phyloP scores from a whole-genome alignment of 2,797 vertebrate species.

The Pipistrellus pipistrellus region DNA sequence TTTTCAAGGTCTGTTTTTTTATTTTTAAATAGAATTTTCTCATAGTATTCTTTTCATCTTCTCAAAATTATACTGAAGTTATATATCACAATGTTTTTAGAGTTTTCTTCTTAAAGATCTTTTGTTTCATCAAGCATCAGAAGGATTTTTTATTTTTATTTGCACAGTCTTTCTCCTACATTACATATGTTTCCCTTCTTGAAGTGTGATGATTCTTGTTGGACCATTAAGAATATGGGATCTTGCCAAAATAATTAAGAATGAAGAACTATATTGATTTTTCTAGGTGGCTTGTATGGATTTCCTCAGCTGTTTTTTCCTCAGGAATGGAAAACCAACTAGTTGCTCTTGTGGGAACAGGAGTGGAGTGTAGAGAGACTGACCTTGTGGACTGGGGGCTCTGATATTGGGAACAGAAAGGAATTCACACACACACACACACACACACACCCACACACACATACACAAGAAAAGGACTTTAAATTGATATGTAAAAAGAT shows the following conservation, averaged over 20 bases:
- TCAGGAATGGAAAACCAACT: not conserved
- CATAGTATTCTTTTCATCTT: not conserved
- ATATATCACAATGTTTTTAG: not conserved
- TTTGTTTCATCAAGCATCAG: not conserved
- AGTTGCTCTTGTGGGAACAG: not conserved
- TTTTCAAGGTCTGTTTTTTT: not conserved
- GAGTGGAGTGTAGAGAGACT: accelerated
- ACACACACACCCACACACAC: not conserved
- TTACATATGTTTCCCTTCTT: not conserved
- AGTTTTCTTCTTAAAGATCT: not conserved
- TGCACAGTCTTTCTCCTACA: not conserved
- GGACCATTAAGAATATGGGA: not conserved
- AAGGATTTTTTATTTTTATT: not conserved
- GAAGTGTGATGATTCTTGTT: not conserved
- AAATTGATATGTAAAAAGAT: not conserved
- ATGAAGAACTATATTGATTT: constrained; percentile 22
- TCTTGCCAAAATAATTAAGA: constrained; percentile 45
- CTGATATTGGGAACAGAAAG: not conserved
- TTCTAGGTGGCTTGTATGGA: not conserved
- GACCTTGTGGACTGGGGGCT: too few relatives aligned
- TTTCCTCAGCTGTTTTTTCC: constrained; percentile 9
- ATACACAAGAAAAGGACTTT: not conserved
- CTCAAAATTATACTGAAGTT: not conserved
- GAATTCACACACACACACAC: not conserved
- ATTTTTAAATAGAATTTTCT: constrained; percentile 8